These are phyloP conservation scores for Phengaris arion DNA, from an alignment of 2,888 invertebrate species.

Conservation along the genomic window DNA sequence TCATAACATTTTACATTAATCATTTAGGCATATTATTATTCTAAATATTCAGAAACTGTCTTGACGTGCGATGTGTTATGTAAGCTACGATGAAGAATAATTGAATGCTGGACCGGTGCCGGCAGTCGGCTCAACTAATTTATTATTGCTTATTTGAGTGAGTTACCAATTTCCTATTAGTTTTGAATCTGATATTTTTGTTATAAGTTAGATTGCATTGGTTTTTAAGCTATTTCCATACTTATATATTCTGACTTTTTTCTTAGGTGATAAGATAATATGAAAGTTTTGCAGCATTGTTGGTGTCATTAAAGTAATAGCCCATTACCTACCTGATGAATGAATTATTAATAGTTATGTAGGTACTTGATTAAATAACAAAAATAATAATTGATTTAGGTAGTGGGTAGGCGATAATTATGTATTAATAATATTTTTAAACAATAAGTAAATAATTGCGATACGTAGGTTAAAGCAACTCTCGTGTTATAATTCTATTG, in stretches of 20 bases:
- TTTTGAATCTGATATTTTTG: neutral
- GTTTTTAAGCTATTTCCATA: too few species aligned
- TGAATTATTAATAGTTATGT: too few species aligned
- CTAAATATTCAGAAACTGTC: neutral
- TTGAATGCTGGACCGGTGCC: constrained; percentile 1
- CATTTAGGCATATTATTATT: neutral
- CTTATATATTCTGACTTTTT: too few species aligned
- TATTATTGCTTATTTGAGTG: neutral
- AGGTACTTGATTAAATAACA: too few species aligned
- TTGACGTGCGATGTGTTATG: constrained; percentile 4
- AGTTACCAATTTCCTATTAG: neutral
- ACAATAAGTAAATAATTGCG: neutral
- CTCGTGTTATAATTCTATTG: neutral
- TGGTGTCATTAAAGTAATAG: neutral
- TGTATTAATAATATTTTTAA: neutral
- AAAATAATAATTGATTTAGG: neutral
- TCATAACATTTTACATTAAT: too few species aligned
- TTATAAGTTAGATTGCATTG: too few species aligned
- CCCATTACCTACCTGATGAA: too few species aligned
- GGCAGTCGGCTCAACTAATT: neutral
- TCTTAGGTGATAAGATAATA: too few species aligned
- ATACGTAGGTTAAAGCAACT: too few species aligned
- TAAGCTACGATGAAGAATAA: neutral
- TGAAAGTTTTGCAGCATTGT: too few species aligned
- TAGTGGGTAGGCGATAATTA: neutral